Evolutionary conservation across 1,140 invertebrate genomes (phyloP).

Genomic region (Orchesella cincta): DNA sequence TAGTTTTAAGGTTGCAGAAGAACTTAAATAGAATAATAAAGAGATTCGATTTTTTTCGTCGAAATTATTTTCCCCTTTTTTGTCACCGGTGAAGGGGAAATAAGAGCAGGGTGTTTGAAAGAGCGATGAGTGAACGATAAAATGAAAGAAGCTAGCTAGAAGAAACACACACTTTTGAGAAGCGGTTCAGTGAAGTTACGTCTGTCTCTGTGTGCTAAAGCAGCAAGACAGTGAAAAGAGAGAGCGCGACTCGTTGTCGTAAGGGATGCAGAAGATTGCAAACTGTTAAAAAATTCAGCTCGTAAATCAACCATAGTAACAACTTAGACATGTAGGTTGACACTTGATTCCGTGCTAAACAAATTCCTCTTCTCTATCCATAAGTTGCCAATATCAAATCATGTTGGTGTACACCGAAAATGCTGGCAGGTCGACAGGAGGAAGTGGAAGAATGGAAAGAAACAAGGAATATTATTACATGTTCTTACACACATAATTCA

Average conservation of each 20-base stretch:
- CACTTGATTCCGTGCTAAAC: conserved; percentile 49
- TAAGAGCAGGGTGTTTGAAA: too few species aligned
- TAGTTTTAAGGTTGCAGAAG: too few species aligned
- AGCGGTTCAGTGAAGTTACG: too few species aligned
- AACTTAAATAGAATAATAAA: too few species aligned
- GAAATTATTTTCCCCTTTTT: too few species aligned
- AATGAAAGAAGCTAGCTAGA: background rate
- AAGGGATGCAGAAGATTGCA: background rate
- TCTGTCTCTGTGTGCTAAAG: too few species aligned
- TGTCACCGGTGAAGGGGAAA: too few species aligned
- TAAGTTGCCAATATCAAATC: conserved; percentile 41
- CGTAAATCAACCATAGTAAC: conserved; percentile 48
- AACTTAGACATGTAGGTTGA: conserved; percentile 45
- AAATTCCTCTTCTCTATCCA: conserved; percentile 39
- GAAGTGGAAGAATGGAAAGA: background rate
- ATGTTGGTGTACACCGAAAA: background rate
- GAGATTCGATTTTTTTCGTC: too few species aligned
- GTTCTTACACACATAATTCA: background rate
- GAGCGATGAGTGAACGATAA: background rate
- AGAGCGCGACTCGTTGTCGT: too few species aligned
- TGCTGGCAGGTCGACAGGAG: background rate
- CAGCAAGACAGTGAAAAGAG: too few species aligned
- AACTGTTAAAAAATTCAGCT: conserved; percentile 43
- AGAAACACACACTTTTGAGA: too few species aligned
- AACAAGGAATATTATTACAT: conserved; percentile 4